These are phyloP conservation scores for Linurgus olivaceus DNA, from an alignment of 2,797 vertebrate genomes.

Conservation along the genomic window DNA sequence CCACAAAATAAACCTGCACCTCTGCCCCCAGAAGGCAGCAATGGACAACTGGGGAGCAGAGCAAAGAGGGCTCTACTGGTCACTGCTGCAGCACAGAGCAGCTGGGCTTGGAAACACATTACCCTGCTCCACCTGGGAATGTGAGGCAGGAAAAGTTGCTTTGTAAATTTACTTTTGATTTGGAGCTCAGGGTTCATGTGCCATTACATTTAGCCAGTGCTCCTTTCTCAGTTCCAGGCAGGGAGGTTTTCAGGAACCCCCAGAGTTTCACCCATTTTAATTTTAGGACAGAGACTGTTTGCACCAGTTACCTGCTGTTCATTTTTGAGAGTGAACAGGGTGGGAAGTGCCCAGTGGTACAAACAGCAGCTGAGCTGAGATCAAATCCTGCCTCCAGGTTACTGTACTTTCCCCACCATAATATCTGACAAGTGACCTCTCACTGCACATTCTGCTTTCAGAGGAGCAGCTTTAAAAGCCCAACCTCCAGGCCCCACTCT, in stretches of 20 bases:
- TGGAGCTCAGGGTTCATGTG: not conserved
- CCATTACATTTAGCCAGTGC: not conserved
- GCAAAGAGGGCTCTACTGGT: not conserved
- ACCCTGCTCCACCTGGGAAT: not conserved
- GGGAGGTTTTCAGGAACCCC: not conserved
- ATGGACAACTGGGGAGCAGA: not conserved
- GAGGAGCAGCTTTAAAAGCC: not conserved
- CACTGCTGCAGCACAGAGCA: not conserved
- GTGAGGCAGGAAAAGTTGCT: not conserved
- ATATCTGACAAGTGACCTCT: not conserved
- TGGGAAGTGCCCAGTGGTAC: not conserved
- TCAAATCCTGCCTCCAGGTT: constrained; percentile 13
- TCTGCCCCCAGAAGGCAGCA: not conserved
- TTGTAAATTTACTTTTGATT: not conserved
- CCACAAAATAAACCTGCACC: not conserved
- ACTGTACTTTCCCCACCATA: not conserved
- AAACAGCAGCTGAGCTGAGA: not conserved
- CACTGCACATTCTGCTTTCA: not conserved
- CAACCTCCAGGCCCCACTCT: not conserved
- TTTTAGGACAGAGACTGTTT: not conserved
- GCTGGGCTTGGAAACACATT: not conserved
- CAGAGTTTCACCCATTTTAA: not conserved
- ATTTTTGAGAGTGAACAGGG: not conserved
- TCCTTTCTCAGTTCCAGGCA: not conserved
- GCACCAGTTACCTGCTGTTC: not conserved